Base-by-base conservation (phyloP, 2,113 vertebrate genomes). In the Mastomys coucha region DNA sequence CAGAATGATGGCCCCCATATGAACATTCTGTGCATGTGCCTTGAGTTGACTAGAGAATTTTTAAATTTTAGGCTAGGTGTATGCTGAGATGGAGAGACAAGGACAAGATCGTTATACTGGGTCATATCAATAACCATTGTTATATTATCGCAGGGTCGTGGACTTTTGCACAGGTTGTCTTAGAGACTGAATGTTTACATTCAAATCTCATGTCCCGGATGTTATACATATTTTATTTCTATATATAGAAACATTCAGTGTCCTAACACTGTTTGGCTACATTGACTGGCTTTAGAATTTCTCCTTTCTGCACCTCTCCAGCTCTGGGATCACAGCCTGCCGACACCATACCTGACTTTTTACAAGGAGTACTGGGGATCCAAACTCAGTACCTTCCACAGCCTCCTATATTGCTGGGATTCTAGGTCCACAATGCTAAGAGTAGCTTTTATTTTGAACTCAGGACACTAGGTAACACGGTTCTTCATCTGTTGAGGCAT, bases 1-100 rank as follows among this genome's bases (percentile, higher is more conserved):
- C 91, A 70, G 93, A 89, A 85, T 82, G 96, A 97, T 12, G 22
- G 87, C 77, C n/a, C 91, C 92, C 73, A 45, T 85, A 65, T 89
- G 94, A 96, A 82, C 72, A 49, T 88, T 93, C 49, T 42, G n/a
- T 28, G 26, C 82, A 69, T 85, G 84, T 39, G 28, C 39, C 78
- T 90, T 31, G 65, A 94, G 67, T 75, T 85, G 73, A 75, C 90
- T 51, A 72, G n/a, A 93, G 78, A 96, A 87, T 73, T 42, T 82
- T 85, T 87, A 53, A 88, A 93, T 92, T 96, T 95, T 93, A 91
- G 39, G 49, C 63, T 42, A 85, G 33, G 39, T 91, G 82, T 58
- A 39, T 91, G 42, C 69, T 95, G 75, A 81, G 45, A 89, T 72
- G 80, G 93, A 87, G 69, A 92, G 53, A 19, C 58, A 89, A 87